Conservation (phyloP, 2,797 vertebrate genomes). For the Botia almorhae region DNA sequence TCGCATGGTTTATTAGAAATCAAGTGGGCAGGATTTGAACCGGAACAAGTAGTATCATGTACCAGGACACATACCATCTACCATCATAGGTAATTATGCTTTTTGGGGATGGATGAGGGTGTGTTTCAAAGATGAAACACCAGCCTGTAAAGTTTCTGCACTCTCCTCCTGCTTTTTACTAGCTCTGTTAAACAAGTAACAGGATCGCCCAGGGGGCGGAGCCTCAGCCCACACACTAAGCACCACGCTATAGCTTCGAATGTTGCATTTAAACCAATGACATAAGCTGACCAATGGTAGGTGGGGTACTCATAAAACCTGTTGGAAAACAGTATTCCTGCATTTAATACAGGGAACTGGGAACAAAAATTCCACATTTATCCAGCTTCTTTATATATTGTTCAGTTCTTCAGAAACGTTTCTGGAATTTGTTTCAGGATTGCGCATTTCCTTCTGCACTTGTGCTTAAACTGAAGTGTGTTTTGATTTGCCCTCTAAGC, state of each 20-base stretch:
- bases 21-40: too few species aligned
- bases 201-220: conserved; percentile 64
- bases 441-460: not conserved
- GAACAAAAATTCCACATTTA: not conserved
- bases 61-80: too few species aligned
- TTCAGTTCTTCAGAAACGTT: not conserved
- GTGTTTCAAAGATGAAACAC: not conserved
- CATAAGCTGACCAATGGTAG: not conserved
- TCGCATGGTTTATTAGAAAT: too few species aligned
- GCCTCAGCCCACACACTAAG: conserved; percentile 18
- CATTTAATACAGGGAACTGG: not conserved
- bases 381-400: not conserved
- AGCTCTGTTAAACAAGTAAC: conserved; percentile 69
- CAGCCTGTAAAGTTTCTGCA: conserved; percentile 54
- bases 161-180: conserved; percentile 70
- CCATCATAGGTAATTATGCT: too few species aligned
- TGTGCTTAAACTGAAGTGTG: conserved; percentile 9
- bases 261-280: conserved; percentile 48
- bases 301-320: not conserved
- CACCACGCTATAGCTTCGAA: conserved; percentile 63
- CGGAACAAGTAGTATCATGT: too few species aligned
- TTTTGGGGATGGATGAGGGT: too few species aligned
- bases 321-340: not conserved
- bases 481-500: conserved; percentile 48
- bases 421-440: conserved; percentile 37